Evolutionary conservation across 2,888 invertebrate genomes (phyloP).

Genomic region (Amphipoea lucens): DNA sequence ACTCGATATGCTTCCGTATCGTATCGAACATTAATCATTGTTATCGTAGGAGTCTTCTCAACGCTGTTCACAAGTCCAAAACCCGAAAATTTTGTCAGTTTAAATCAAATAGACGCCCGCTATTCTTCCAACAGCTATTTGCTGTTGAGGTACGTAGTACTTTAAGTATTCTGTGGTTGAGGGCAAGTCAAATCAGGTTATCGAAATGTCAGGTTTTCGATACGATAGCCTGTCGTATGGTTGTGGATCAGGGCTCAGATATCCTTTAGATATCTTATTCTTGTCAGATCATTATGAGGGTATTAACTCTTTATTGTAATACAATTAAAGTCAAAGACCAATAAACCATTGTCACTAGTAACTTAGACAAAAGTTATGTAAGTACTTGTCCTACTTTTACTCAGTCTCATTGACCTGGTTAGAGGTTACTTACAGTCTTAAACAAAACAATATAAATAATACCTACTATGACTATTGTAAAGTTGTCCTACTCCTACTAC

Average conservation of each 20-base stretch:
- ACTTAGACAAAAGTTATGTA: background rate
- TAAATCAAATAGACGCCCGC: too few relatives aligned
- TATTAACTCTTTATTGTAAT: background rate
- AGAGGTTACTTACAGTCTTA: background rate
- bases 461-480: background rate
- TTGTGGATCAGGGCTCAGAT: background rate
- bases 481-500: background rate
- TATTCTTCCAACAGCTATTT: too few relatives aligned
- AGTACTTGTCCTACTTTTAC: conserved; percentile 18
- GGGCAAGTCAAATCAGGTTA: too few relatives aligned
- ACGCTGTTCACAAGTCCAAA: too few relatives aligned
- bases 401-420: conserved; percentile 26
- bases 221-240: too few relatives aligned
- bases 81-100: too few relatives aligned
- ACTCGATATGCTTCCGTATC: too few relatives aligned
- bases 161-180: too few relatives aligned
- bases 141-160: too few relatives aligned
- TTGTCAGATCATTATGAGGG: background rate
- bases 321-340: background rate
- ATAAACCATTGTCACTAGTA: background rate
- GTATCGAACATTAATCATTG: too few relatives aligned
- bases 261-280: background rate
- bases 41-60: too few relatives aligned
- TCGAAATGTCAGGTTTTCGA: too few relatives aligned
- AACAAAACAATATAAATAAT: background rate